phyloP scores from a whole-genome alignment of 2,113 vertebrate species.

The Apistogramma diplotaenia region DNA sequence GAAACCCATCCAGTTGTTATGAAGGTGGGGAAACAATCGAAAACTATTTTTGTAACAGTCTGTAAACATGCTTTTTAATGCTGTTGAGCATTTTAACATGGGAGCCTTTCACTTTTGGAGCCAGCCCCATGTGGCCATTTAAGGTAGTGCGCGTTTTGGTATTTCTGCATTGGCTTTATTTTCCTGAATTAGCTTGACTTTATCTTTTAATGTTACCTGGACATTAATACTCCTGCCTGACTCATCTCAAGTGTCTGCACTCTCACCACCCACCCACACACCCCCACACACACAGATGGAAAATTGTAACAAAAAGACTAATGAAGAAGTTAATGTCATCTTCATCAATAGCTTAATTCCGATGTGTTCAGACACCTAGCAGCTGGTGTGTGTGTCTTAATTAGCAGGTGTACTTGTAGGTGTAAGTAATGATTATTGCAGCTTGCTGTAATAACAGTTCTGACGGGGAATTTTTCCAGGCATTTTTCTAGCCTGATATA shows the following conservation, averaged over 20 bases:
- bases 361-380: conserved; percentile 32
- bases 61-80: background rate
- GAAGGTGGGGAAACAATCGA: background rate
- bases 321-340: conserved; percentile 23
- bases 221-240: background rate
- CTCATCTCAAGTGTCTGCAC: background rate
- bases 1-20: background rate
- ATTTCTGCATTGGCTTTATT: background rate
- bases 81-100: background rate
- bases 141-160: background rate
- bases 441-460: background rate
- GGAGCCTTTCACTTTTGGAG: background rate
- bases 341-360: background rate
- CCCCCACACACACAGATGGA: background rate
- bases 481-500: background rate
- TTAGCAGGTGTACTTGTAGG: conserved; percentile 23
- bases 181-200: too few relatives aligned
- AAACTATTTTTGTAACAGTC: background rate
- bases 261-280: background rate
- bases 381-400: conserved; percentile 35
- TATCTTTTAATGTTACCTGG: background rate
- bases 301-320: conserved; percentile 8
- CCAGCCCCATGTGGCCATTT: background rate
- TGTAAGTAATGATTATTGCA: conserved; percentile 25
- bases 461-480: background rate